phyloP scores from a whole-genome alignment of 2,113 vertebrate species.

The Sebastes schlegelii region DNA sequence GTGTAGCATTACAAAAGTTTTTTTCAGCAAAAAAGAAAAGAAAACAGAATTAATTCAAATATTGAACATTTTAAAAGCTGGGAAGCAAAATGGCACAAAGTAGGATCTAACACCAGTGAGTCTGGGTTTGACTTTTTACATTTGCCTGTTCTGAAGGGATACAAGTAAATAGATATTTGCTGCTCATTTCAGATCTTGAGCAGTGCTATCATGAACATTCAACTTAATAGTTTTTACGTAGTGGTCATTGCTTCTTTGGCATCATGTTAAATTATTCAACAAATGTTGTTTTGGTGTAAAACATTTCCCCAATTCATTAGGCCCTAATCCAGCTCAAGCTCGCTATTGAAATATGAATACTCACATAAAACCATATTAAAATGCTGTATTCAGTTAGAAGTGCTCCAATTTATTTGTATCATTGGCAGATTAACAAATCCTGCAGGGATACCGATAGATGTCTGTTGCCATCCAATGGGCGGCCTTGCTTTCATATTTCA shows the following conservation, averaged over 20 bases:
- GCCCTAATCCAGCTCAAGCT: neutral
- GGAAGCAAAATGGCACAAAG: too few relatives aligned
- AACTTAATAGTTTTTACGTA: neutral
- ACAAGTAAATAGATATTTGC: neutral
- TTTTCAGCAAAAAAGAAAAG: neutral
- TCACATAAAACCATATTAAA: neutral
- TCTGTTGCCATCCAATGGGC: neutral
- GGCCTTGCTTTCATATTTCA: neutral
- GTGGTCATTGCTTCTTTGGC: neutral
- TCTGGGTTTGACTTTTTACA: neutral
- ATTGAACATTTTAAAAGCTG: too few relatives aligned
- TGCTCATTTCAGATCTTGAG: neutral
- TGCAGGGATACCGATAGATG: neutral
- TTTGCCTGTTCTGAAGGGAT: neutral
- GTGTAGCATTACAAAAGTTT: neutral
- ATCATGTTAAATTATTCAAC: neutral
- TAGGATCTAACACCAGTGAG: too few relatives aligned
- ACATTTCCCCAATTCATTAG: neutral
- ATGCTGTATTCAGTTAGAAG: neutral
- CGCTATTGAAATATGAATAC: neutral
- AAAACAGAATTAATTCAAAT: too few relatives aligned
- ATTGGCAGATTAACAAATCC: conserved; percentile 9
- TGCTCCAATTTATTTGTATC: neutral
- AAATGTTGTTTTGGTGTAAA: neutral
- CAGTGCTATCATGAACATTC: neutral